phyloP scores from a whole-genome alignment of 2,888 invertebrate species.

The Pantelozetes paolii region DNA sequence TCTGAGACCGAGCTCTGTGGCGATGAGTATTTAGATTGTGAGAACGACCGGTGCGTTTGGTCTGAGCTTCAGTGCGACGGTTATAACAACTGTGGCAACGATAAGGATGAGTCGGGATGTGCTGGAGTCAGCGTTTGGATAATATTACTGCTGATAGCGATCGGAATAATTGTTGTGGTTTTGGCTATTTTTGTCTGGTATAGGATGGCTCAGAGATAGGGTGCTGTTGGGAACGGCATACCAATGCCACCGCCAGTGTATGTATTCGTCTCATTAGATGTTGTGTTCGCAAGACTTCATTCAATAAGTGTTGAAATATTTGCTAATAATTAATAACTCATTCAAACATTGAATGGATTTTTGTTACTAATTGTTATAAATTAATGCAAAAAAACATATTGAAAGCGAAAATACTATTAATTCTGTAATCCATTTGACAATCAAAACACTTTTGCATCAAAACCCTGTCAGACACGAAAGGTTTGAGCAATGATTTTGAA shows the following conservation, averaged over 20 bases:
- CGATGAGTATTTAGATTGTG: slow-evolving; percentile 32
- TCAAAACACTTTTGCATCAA: no score
- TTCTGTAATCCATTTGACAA: no score
- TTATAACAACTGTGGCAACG: slow-evolving; percentile 39
- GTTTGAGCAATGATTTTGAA: no score
- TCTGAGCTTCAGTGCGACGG: slow-evolving; percentile 30
- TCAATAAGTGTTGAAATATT: no score
- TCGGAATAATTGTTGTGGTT: slow-evolving; percentile 37
- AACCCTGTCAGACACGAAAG: no score
- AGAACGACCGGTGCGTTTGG: slow-evolving; percentile 26
- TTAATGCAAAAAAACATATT: no score
- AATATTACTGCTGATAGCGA: slow-evolving; percentile 1
- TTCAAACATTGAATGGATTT: neutral
- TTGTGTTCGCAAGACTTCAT: no score
- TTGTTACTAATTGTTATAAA: neutral
- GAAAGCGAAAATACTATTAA: no score
- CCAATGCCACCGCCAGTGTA: no score
- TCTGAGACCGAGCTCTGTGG: neutral
- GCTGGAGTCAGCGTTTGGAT: slow-evolving; percentile 36
- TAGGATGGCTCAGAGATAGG: slow-evolving; percentile 38
- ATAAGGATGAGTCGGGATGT: slow-evolving; percentile 39
- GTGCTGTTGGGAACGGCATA: neutral
- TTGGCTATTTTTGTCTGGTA: slow-evolving; percentile 39
- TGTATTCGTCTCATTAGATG: no score
- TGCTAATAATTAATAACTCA: no score